Evolutionary conservation across 2,888 invertebrate genomes (phyloP).

Genomic region (Athripsodes cinereus): DNA sequence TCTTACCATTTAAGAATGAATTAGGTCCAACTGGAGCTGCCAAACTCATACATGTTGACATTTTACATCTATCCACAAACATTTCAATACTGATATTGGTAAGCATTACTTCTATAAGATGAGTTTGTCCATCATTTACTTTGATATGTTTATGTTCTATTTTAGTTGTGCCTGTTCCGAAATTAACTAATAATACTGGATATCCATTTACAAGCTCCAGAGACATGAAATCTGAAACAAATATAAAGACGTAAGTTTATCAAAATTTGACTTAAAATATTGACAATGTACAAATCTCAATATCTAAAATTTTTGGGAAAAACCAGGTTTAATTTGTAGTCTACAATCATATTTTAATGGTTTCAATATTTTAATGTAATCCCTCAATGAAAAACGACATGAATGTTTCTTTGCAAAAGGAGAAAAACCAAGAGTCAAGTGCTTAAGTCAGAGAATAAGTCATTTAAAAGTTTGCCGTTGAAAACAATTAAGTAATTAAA

Average conservation of each 20-base stretch:
- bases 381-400: too few species aligned
- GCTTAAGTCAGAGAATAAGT: background rate
- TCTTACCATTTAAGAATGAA: slow-evolving; percentile 62
- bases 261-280: too few species aligned
- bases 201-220: slow-evolving; percentile 80
- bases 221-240: slow-evolving; percentile 74
- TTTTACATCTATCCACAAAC: slow-evolving; percentile 69
- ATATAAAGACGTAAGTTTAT: too few species aligned
- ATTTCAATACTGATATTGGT: slow-evolving; percentile 62
- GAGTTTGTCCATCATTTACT: slow-evolving; percentile 79
- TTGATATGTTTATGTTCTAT: slow-evolving; percentile 64
- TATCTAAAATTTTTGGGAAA: too few species aligned
- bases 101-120: slow-evolving; percentile 76
- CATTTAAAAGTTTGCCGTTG: background rate
- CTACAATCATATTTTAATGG: too few species aligned
- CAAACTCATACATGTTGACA: slow-evolving; percentile 64
- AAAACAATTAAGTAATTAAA: background rate
- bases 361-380: too few species aligned
- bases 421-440: too few species aligned
- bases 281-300: too few species aligned
- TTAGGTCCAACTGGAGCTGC: slow-evolving; percentile 65
- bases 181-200: slow-evolving; percentile 77
- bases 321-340: too few species aligned
- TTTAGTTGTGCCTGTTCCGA: slow-evolving; percentile 75
- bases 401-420: too few species aligned